Conservation (phyloP, 2,113 vertebrate genomes). For the Nibea albiflora region DNA sequence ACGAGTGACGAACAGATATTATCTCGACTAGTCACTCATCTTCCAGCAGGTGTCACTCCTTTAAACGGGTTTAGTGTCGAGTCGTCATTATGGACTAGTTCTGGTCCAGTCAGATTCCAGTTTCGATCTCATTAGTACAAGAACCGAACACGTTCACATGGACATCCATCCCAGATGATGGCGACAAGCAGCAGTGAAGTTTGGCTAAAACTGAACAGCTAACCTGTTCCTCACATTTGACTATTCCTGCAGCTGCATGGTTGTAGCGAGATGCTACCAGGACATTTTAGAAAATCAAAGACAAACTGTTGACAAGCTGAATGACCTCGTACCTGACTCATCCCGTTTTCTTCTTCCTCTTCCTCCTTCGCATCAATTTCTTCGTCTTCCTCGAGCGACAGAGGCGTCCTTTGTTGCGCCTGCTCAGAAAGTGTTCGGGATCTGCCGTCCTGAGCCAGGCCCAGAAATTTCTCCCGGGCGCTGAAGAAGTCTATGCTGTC, state of each 20-base stretch:
- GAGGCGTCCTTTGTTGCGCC: conserved; percentile 71
- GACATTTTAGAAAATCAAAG: not conserved
- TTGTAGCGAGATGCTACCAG: not conserved
- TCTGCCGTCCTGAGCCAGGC: conserved; percentile 89
- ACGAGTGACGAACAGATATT: not conserved
- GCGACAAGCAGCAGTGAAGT: not conserved
- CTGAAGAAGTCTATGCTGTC: conserved; percentile 97
- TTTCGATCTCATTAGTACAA: not conserved
- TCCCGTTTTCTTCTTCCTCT: conserved; percentile 29
- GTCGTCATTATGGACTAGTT: not conserved
- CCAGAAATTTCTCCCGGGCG: conserved; percentile 93
- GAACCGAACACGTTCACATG: not conserved
- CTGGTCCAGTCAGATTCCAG: not conserved
- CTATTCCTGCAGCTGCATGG: not conserved
- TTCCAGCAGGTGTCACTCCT: conserved; percentile 64
- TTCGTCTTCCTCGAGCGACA: conserved; percentile 80
- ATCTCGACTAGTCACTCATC: not conserved
- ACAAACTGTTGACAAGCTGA: not conserved
- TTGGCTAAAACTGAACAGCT: not conserved
- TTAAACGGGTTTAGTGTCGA: not conserved
- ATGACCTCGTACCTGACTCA: conserved; percentile 24
- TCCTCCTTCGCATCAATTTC: conserved; percentile 77
- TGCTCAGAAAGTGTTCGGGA: conserved; percentile 82
- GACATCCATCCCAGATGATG: too few species aligned
- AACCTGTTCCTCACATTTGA: not conserved